A percentile compares a stretch with the other conserved stretches of the same genome.
Conservation (phyloP, 2,113 vertebrate species). For the Grammomys surdaster region DNA sequence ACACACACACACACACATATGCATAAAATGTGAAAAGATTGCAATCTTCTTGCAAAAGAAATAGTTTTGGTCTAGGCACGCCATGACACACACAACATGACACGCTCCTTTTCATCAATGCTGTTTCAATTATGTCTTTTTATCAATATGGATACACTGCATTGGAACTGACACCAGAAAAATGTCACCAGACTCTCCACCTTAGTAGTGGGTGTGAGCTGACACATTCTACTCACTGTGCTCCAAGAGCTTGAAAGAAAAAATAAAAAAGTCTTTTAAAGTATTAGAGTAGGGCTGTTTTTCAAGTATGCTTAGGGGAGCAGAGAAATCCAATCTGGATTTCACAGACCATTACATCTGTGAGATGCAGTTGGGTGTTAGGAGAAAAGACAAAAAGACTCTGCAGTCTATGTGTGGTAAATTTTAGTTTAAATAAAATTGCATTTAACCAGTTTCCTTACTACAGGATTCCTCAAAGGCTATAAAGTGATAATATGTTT, state of each 20-base stretch:
- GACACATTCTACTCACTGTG: not conserved
- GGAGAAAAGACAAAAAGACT: not conserved
- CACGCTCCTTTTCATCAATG: not conserved
- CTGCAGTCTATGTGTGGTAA: not conserved
- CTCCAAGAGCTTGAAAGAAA: not conserved
- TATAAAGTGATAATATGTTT: slow-evolving; percentile 11
- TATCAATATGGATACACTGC: not conserved
- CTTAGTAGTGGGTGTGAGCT: not conserved
- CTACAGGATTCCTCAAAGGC: slow-evolving; percentile 7
- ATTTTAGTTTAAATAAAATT: slow-evolving; percentile 54
- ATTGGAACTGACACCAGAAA: not conserved
- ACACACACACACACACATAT: too few relatives aligned
- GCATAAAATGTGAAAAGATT: not conserved
- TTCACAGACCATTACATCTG: slow-evolving; percentile 52
- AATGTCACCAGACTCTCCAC: not conserved
- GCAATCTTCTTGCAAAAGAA: not conserved
- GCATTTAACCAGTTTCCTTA: not conserved
- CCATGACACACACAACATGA: not conserved
- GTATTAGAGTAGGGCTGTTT: not conserved
- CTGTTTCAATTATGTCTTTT: not conserved
- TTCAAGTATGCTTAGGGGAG: slow-evolving; percentile 40
- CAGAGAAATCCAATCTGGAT: slow-evolving; percentile 56
- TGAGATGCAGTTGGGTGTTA: not conserved
- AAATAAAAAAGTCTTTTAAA: not conserved
- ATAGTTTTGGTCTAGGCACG: not conserved